phyloP scores from a whole-genome alignment of 2,113 vertebrate species.

The Arenaria interpres region DNA sequence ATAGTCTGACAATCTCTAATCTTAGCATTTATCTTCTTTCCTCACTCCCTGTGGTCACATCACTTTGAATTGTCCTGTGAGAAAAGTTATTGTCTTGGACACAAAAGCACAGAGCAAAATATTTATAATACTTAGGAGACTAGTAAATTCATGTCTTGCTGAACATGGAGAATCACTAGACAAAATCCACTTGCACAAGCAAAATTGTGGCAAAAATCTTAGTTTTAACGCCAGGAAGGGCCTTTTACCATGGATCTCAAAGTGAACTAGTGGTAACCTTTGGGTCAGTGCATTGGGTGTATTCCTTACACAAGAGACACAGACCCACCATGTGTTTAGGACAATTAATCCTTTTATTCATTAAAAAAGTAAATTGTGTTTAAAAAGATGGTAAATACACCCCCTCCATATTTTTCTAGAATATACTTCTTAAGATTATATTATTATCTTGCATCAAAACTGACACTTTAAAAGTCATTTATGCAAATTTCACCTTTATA shows the following conservation, averaged over 20 bases:
- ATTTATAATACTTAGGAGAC: conserved; percentile 13
- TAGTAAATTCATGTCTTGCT: not conserved
- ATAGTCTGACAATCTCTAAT: not conserved
- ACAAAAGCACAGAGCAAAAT: not conserved
- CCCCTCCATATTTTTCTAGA: not conserved
- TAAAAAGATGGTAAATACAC: not conserved
- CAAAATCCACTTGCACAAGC: not conserved
- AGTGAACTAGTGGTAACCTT: not conserved
- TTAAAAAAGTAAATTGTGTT: not conserved
- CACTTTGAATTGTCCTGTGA: not conserved
- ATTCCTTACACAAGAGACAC: not conserved
- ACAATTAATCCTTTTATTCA: not conserved
- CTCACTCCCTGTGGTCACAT: not conserved
- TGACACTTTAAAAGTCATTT: not conserved
- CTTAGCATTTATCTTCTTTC: conserved; percentile 8
- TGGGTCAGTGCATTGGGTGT: not conserved
- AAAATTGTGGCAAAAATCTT: not conserved
- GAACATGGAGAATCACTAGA: not conserved
- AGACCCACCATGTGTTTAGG: not conserved
- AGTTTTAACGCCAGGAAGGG: not conserved
- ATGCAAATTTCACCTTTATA: not conserved
- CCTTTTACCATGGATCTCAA: not conserved
- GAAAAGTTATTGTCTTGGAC: conserved; percentile 23
- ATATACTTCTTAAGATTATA: not conserved
- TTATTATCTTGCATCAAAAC: not conserved